A percentile compares a stretch with the other conserved stretches of the same genome.
Conservation (phyloP, 1,140 invertebrate species). For the Rhagoletis pomonella region DNA sequence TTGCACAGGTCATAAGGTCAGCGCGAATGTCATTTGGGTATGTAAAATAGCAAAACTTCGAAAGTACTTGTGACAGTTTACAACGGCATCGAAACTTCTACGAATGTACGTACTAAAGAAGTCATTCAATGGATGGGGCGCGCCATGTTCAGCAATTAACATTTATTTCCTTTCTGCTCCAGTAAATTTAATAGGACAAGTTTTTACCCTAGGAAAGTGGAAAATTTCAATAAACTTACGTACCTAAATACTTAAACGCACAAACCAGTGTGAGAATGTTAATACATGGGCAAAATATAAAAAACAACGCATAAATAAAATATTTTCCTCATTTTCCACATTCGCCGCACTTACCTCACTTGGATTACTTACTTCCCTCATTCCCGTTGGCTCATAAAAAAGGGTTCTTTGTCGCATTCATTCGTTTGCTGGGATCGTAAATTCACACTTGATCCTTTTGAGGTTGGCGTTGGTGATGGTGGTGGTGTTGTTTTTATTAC, state of each 20-base stretch:
- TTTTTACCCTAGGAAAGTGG: background rate
- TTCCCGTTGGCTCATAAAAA: background rate
- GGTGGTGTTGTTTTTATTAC: background rate
- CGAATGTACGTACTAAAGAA: background rate
- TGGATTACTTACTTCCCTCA: too few species aligned
- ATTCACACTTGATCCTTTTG: constrained; percentile 52
- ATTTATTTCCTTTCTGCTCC: constrained; percentile 31
- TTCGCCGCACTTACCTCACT: background rate
- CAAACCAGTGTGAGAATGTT: background rate
- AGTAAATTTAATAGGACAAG: constrained; percentile 33
- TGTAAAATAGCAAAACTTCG: background rate
- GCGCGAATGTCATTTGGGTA: constrained; percentile 13
- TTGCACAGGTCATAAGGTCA: constrained; percentile 34
- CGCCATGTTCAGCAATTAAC: constrained; percentile 27
- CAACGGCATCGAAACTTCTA: background rate
- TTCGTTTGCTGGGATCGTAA: constrained; percentile 7
- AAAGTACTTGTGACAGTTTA: constrained; percentile 22
- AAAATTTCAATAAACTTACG: background rate
- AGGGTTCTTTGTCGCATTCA: background rate
- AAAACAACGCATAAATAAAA: constrained; percentile 34
- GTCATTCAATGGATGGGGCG: background rate
- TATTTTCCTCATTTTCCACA: background rate
- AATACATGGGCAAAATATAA: background rate
- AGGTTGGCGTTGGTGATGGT: background rate
- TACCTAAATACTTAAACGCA: background rate